Evolutionary conservation across 2,888 invertebrate species (phyloP).

Genomic region (Lysandra coridon): DNA sequence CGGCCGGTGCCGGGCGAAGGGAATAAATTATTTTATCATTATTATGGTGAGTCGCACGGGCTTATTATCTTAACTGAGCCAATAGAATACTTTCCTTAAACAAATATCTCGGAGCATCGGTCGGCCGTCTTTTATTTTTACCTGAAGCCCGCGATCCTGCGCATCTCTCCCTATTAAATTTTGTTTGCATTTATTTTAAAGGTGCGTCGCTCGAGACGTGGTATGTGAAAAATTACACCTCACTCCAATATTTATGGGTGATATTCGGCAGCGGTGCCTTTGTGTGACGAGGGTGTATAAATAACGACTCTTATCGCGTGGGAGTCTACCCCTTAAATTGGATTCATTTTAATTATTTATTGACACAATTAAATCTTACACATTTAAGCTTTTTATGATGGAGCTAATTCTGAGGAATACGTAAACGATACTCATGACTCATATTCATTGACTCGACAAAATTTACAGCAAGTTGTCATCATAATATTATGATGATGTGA

Average conservation of each 20-base stretch:
- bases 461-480: not conserved
- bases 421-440: not conserved
- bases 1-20: not conserved
- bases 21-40: conserved; percentile 18
- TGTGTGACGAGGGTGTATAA: conserved; percentile 79
- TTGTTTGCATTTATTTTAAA: conserved; percentile 82
- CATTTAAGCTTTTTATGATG: conserved; percentile 34
- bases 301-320: conserved; percentile 81
- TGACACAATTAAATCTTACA: conserved; percentile 52
- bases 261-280: conserved; percentile 81
- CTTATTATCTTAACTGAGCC: conserved; percentile 43
- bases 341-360: conserved; percentile 79
- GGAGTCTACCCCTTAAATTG: conserved; percentile 77
- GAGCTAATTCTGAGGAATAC: not conserved
- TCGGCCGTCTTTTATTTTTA: conserved; percentile 76
- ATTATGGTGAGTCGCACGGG: conserved; percentile 49
- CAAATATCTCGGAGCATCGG: conserved; percentile 70
- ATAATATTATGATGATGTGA: not conserved
- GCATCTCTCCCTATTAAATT: conserved; percentile 81
- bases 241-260: conserved; percentile 81
- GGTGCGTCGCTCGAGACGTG: conserved; percentile 79
- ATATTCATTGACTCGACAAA: not conserved
- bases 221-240: conserved; percentile 82
- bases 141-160: conserved; percentile 75
- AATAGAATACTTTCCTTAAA: conserved; percentile 53